Conservation (phyloP, 2,797 vertebrate species). For the Amazona finschi region DNA sequence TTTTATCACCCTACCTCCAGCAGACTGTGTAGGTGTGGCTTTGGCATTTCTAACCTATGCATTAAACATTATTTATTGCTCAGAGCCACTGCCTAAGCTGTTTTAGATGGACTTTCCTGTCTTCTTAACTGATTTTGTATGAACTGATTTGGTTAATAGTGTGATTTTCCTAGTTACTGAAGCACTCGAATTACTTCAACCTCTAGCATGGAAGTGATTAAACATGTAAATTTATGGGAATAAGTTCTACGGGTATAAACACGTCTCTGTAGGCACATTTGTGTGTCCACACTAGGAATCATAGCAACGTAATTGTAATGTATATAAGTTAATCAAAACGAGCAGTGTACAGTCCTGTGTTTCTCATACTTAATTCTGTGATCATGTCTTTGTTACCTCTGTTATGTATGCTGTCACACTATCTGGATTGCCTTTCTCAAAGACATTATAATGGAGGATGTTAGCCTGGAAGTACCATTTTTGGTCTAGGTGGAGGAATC, state of each 20-base stretch:
- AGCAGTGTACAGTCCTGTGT: fast-evolving
- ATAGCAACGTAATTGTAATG: background rate
- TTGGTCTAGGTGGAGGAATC: background rate
- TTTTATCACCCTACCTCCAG: constrained; percentile 35
- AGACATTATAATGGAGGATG: background rate
- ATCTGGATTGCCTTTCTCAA: background rate
- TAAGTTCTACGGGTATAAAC: background rate
- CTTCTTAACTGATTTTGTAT: constrained; percentile 35
- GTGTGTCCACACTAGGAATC: background rate
- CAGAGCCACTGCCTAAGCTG: constrained; percentile 23
- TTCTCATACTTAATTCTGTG: background rate
- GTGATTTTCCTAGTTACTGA: constrained; percentile 30
- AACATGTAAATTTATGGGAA: constrained; percentile 11
- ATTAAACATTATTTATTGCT: constrained; percentile 29
- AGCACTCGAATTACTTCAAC: background rate
- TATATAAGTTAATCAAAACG: background rate
- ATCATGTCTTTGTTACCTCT: background rate
- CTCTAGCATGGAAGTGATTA: constrained; percentile 15
- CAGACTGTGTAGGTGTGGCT: constrained; percentile 32
- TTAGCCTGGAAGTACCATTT: background rate
- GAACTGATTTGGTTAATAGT: constrained; percentile 34
- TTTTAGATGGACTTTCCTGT: constrained; percentile 54
- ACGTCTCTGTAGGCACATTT: background rate
- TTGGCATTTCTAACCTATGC: background rate
- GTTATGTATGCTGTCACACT: background rate